Evolutionary conservation across 2,888 invertebrate species (phyloP), one percentile per base, ranked within the genome.

Genomic region (Criorhina ranunculi): DNA sequence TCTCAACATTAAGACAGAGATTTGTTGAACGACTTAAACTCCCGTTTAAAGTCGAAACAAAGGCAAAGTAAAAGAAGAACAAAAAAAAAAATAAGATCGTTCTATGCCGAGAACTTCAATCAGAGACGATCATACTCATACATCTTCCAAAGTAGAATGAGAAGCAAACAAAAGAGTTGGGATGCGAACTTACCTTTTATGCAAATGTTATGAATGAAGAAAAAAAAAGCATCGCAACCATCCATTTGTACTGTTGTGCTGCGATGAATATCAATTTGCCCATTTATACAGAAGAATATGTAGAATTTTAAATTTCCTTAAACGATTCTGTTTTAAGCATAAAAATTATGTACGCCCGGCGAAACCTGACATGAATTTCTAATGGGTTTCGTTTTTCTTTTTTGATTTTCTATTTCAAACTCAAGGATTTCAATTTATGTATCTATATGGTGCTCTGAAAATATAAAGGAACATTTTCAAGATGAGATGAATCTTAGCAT

Each of bases 101-200:
- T 82, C 64, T 46, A 82, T 79, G 83, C 69, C 75, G 64, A 75
- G 70, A 80, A 72, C 57, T 64, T 67, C 35, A 72, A 72, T 46
- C 70, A 75, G 17, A 44, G 51, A 66, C 70, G 51, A 49, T 85
- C 75, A 75, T 85, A 85, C 69, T 24, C 24, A 24, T 4, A 24
- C 24, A 24, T 4, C 59, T 75, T 79, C 79, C 79, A 69, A 44
- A 49, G 44, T 33, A 6, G 44, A 35, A 4, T 4, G 51, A 44
- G 37, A 57, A 17, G 29, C 19, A 76, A 75, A 80, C 76, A 85
- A 85, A 85, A 85, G 85, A 85, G 85, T 53, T 60, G 70, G 70
- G 31, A 29, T 31, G 66, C 75, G 40, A 85, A 85, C 85, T 80
- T 29, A 70, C 64, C 64, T 80, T 60, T 80, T 85, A 85, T 85